Conservation (phyloP, 2,113 vertebrate genomes). For the Scomber colias region DNA sequence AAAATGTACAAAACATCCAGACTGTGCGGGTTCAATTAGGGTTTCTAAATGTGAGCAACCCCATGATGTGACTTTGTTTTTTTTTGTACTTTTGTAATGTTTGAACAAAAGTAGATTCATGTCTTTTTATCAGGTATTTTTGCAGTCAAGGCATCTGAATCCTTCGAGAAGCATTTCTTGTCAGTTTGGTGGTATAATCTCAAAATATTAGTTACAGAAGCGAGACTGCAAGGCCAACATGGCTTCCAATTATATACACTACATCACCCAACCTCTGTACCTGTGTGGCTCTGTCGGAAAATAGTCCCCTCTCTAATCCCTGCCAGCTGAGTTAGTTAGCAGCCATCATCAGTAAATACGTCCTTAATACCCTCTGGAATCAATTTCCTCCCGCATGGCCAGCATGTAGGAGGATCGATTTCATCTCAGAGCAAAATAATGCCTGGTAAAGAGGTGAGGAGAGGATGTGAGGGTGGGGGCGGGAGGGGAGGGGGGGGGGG, state of each 20-base stretch:
- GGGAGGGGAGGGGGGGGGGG: slow-evolving; percentile 3
- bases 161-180: neutral
- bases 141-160: no score
- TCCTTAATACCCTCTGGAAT: slow-evolving; percentile 70
- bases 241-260: neutral
- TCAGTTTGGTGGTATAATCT: neutral
- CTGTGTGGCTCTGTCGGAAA: slow-evolving; percentile 22
- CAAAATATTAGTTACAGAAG: neutral
- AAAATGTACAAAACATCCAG: neutral
- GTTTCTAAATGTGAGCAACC: no score
- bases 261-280: slow-evolving; percentile 16
- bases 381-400: slow-evolving; percentile 63
- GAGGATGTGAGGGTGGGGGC: slow-evolving; percentile 16
- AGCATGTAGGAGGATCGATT: slow-evolving; percentile 64
- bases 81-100: no score
- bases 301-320: neutral
- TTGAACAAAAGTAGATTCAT: no score
- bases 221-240: slow-evolving; percentile 15
- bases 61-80: no score
- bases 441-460: slow-evolving; percentile 50
- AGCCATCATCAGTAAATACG: slow-evolving; percentile 60
- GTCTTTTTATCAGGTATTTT: no score
- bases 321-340: slow-evolving; percentile 43
- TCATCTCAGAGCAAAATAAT: slow-evolving; percentile 68
- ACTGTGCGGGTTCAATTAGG: neutral